Base-by-base conservation (phyloP, 2,797 vertebrate genomes). In the Schizopygopsis pylzovi region DNA sequence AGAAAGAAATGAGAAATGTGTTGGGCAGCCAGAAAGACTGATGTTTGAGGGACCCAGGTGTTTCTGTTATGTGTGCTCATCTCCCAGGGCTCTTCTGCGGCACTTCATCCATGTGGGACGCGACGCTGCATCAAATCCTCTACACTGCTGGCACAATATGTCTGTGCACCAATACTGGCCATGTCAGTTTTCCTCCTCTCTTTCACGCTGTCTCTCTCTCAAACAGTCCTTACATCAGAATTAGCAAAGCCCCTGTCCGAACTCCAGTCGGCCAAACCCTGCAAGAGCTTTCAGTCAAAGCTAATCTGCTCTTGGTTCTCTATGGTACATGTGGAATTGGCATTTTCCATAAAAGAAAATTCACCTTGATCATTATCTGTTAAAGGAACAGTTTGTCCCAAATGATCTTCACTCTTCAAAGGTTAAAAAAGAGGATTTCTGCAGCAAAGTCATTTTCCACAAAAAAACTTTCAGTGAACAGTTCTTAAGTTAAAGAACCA, bases 131-230 rank as follows among this genome's bases (percentile, higher is more conserved):
- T 73, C 82, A 81, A 70, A 39, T 47, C 20, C 20, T 37, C 33
- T 18, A 28, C 52, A 45, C 15, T 7, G 61, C 61, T 33, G 61
- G 0, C 13, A 6, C 61, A 65, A 65, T 65, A 12, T 70, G 28
- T 82, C 56, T 82, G 45, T 56, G 71, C 80, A 82, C 28, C 65
- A 82, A 41, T 70, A 41, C 56, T 47, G n/a, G 33, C 28, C 22
- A 25, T 56, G 33, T 82, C 28, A 39, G 28, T 41, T 81, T n/a
- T 81, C 12, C 15, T 63, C 77, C 20, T 70, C 67, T 70, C 22
- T 25, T 72, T 25, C n/a, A 25, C n/a, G 12, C 70, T 6, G 9
- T 59, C 76, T 33, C 18, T 43, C 67, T 56, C 12, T 56, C 11
- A 47, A 75, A 47, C 52, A 61, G 39, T 2, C 37, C 54, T 63